Evolutionary conservation across 2,888 invertebrate genomes (phyloP).

Genomic region (Leptarthrus brevirostris): DNA sequence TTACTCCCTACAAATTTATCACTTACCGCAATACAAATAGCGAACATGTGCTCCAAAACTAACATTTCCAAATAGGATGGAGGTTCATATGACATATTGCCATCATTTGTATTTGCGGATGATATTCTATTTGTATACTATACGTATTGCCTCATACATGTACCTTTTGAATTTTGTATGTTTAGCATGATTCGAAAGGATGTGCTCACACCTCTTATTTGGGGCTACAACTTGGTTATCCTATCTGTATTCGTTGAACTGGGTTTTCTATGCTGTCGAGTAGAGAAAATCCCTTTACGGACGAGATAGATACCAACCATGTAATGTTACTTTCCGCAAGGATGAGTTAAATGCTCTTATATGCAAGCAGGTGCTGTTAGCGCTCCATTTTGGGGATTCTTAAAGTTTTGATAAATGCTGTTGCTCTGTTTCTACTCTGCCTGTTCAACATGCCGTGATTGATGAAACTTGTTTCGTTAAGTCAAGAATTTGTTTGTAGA

Average conservation of each 20-base stretch:
- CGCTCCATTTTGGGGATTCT: slow-evolving; percentile 24
- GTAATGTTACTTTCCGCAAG: slow-evolving; percentile 18
- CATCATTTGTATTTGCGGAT: slow-evolving; percentile 44
- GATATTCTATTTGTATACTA: slow-evolving; percentile 41
- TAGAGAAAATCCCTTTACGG: background rate
- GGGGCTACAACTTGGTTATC: background rate
- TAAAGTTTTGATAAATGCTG: slow-evolving; percentile 47
- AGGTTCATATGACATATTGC: slow-evolving; percentile 44
- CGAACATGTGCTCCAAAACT: slow-evolving; percentile 45
- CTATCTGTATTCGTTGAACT: background rate
- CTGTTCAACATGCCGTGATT: slow-evolving; percentile 24
- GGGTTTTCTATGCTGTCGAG: background rate
- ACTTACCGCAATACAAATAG: slow-evolving; percentile 43
- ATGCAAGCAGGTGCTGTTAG: slow-evolving; percentile 29
- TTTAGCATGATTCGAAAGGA: slow-evolving; percentile 38
- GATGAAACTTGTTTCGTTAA: slow-evolving; percentile 39
- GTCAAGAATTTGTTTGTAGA: slow-evolving; percentile 28
- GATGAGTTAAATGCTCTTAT: slow-evolving; percentile 25
- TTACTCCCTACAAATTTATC: slow-evolving; percentile 33
- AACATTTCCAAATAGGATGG: slow-evolving; percentile 27
- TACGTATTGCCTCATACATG: background rate
- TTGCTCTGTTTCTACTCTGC: slow-evolving; percentile 20
- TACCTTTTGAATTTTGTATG: slow-evolving; percentile 23
- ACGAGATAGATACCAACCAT: background rate
- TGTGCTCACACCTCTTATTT: background rate